Base-by-base conservation (phyloP, 2,888 invertebrate species). In the Poecilobothrus nobilitatus region DNA sequence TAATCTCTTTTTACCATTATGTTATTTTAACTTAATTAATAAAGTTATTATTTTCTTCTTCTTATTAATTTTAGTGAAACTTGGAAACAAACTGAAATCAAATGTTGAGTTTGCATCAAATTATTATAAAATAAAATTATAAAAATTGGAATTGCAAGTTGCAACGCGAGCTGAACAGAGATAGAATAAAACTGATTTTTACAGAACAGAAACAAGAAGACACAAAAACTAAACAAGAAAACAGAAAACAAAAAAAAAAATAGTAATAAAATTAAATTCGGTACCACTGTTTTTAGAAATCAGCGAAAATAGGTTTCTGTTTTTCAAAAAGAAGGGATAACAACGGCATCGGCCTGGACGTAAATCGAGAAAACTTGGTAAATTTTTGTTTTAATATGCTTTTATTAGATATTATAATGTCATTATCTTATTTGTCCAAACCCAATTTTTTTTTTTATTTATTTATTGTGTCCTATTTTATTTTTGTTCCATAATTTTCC, bases 261-360 rank as follows among this genome's bases (percentile, higher is more conserved):
- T 53, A 18, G n/a, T 2, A 18, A 53, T 53, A 53, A 18, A 5
- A 8, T 53, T 53, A 53, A 53, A 18, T 53, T 53, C 18, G 53
- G 18, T 5, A 53, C 9, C 53, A n/a, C 53, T 18, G 37, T 53
- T 53, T 53, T 53, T 18, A 53, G 7, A 71, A 70, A 66, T 27
- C 66, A 68, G 53, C 71, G 67, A 71, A 71, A 70, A 71, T 71
- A 70, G 70, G 71, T 70, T 70, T 68, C 68, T 71, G 71, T 68
- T 71, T 71, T 67, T 71, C 71, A 44, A 71, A 70, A 68, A 70
- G 70, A 66, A 70, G 67, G 41, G 69, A 67, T 41, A 69, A 68
- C 10, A 71, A 71, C 70, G 68, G 69, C 70, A 69, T 70, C 69
- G 71, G 71, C 71, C 71, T 71, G 71, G 71, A 71, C 69, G 66